Base-by-base conservation (phyloP, 92 coral and sea anemone species). In the Porites cylindrica region DNA sequence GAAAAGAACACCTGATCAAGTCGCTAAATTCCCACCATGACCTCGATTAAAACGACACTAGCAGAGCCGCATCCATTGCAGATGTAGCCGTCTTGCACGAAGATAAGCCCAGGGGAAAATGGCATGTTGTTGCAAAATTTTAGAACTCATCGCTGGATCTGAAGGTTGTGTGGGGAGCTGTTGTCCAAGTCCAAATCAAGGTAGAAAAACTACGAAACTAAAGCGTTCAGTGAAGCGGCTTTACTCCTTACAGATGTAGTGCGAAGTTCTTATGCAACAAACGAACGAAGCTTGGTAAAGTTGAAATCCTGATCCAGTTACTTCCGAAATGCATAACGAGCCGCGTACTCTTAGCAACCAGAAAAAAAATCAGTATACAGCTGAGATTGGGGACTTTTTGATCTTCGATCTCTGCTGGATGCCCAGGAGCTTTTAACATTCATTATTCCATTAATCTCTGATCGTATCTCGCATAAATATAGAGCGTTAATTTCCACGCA, bases 151-250 rank as follows among this genome's bases (percentile, higher is more conserved):
- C 62, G 59, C 54, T 3, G 88, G 94, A 70, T 73, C 73, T 9
- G 91, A 88, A 73, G 80, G 74, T 29, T 63, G 74, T 6, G 63
- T 80, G 98, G 62, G 94, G 92, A 74, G 94, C 93, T n/a, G 90
- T 82, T 64, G 93, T 90, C 32, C 83, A 82, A 85, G 90, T 89
- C 21, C 17, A 17, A 74, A 80, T 69, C 38, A 90, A 92, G 79
- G 67, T 51, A 18, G 93, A 38, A 86, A n/a, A 65, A 11, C 66
- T 12, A 50, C 89, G 26, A 74, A 19, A 5, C 84, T 94, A 20
- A 87, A 88, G 51, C 87, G 93, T 54, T 94, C 94, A 72, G 88
- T 90, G 9, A 94, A 94, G 61, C 84, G 76, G 16, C 83, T 94
- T 68, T 92, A 90, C 78, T 93, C 91, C 51, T 47, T 89, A 3